Evolutionary conservation across 2,888 invertebrate species (phyloP).

Genomic region (Dasypolia templi): DNA sequence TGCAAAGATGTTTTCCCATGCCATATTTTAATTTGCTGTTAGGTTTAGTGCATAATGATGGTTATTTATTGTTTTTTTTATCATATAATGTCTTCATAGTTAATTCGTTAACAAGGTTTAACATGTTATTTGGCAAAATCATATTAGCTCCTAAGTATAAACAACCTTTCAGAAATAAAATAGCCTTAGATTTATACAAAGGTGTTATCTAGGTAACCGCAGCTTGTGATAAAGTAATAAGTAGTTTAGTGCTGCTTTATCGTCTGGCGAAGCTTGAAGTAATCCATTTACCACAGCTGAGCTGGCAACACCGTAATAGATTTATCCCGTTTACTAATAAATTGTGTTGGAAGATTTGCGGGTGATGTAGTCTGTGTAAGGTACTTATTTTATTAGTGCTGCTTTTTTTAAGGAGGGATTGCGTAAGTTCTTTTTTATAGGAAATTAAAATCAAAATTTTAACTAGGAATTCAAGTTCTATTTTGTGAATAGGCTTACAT

Average conservation of each 20-base stretch:
- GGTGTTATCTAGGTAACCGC: slow-evolving; percentile 31
- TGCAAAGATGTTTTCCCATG: too few relatives aligned
- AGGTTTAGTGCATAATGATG: too few relatives aligned
- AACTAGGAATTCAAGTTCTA: background rate
- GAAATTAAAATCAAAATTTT: background rate
- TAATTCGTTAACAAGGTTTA: background rate
- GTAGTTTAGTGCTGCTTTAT: slow-evolving; percentile 50
- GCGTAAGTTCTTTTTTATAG: background rate
- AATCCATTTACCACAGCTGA: slow-evolving; percentile 61
- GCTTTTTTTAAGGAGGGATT: background rate
- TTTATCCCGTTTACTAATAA: slow-evolving; percentile 56
- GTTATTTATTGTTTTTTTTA: too few relatives aligned
- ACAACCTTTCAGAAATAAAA: background rate
- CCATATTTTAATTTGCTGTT: too few relatives aligned
- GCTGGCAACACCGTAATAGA: slow-evolving; percentile 57
- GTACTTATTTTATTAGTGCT: slow-evolving; percentile 15
- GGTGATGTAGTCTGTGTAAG: slow-evolving; percentile 14
- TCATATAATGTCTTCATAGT: too few relatives aligned
- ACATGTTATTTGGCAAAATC: background rate
- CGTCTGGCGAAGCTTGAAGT: slow-evolving; percentile 57
- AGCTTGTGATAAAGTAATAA: slow-evolving; percentile 55
- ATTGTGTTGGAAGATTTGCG: slow-evolving; percentile 44
- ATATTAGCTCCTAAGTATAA: background rate
- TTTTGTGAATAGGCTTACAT: background rate
- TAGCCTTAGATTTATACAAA: background rate